These are phyloP conservation scores for Temnothorax unifasciatus DNA, from an alignment of 2,888 invertebrate species.

Conservation along the genomic window DNA sequence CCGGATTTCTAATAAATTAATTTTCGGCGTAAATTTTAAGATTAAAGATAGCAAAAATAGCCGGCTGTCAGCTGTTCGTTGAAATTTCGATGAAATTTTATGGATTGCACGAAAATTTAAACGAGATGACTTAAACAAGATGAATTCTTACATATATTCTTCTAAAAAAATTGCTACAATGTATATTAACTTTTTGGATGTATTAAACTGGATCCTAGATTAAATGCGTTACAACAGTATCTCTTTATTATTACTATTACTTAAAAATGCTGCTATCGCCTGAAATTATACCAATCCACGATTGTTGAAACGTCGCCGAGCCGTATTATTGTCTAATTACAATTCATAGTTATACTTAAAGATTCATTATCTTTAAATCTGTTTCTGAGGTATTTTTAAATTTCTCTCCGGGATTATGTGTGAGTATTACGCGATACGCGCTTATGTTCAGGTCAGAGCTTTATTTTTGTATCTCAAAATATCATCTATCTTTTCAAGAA, in stretches of 20 bases:
- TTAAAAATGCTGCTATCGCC: neutral
- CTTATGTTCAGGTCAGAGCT: neutral
- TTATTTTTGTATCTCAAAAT: conserved; percentile 27
- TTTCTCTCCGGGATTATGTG: neutral
- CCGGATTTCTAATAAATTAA: neutral
- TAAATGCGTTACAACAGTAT: neutral
- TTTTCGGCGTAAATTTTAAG: neutral
- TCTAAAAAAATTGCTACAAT: conserved; percentile 2
- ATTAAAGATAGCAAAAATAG: neutral
- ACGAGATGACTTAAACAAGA: neutral
- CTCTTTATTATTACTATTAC: neutral
- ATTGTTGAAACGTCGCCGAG: neutral
- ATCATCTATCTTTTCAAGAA: neutral
- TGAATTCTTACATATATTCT: neutral
- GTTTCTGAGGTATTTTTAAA: neutral
- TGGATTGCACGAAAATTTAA: neutral
- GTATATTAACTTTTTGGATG: neutral
- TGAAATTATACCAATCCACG: neutral
- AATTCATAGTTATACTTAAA: neutral
- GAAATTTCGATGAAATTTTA: neutral
- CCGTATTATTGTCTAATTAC: neutral
- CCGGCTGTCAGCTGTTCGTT: neutral
- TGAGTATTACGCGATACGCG: neutral
- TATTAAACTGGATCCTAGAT: no score
- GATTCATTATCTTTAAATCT: neutral